These are phyloP conservation scores for Lytechinus variegatus DNA, from an alignment of 35 echinoderm and acorn worm genomes.

Conservation along the genomic window DNA sequence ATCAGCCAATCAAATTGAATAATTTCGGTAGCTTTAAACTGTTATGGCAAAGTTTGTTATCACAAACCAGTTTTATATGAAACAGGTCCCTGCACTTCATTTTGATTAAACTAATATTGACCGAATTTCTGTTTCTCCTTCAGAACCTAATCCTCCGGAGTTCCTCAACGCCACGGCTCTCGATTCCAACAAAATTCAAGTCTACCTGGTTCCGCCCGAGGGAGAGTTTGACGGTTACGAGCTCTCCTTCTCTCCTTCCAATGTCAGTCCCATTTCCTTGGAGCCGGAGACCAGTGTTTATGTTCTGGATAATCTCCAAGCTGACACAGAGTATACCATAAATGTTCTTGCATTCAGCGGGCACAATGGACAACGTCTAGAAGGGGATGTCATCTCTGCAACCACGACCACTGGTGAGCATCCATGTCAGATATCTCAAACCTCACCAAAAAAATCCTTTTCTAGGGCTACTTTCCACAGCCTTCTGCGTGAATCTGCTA, in stretches of 20 bases:
- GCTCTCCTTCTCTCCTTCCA: slow-evolving; percentile 23
- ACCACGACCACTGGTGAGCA: background rate
- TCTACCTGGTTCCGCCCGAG: background rate
- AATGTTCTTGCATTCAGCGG: background rate
- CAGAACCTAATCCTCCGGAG: slow-evolving; percentile 41
- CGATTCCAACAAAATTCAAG: background rate
- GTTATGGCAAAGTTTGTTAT: no score
- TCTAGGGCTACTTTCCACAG: no score
- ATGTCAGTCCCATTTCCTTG: background rate
- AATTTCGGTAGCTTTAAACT: no score
- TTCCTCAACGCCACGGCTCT: background rate
- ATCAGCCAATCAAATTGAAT: no score
- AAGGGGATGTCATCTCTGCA: background rate
- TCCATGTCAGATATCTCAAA: background rate
- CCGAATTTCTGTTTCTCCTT: no score
- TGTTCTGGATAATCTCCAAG: background rate
- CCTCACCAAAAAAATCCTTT: no score
- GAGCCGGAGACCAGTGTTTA: background rate
- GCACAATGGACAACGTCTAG: background rate
- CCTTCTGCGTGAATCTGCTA: no score
- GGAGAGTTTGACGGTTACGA: slow-evolving; percentile 40
- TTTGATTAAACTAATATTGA: no score
- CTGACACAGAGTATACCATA: background rate
- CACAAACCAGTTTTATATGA: no score
- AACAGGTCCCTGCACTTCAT: no score